Conservation (phyloP, 1,140 invertebrate genomes). For the Eumeta japonica region DNA sequence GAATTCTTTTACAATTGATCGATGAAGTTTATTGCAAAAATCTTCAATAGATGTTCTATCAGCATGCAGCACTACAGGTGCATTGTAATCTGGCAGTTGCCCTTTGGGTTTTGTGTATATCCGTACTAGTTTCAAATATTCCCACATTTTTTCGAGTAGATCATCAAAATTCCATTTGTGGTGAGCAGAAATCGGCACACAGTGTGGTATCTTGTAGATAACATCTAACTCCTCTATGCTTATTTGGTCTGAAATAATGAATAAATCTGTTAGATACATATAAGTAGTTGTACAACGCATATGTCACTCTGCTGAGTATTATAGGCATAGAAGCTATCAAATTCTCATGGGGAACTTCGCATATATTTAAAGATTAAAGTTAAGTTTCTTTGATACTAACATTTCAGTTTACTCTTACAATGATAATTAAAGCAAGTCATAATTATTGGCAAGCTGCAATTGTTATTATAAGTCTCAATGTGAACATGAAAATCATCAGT, state of each 20-base stretch:
- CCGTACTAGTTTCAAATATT: conserved; percentile 91
- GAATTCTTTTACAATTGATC: conserved; percentile 96
- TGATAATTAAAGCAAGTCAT: too few species aligned
- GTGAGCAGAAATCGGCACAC: conserved; percentile 98
- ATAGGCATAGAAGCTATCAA: background rate
- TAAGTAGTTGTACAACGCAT: too few species aligned
- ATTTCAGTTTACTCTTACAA: too few species aligned
- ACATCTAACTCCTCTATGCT: conserved; percentile 96
- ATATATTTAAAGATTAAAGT: background rate
- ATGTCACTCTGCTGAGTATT: background rate
- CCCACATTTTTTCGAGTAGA: conserved; percentile 98
- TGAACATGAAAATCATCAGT: too few species aligned
- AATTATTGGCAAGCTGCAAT: too few species aligned
- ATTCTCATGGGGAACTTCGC: background rate
- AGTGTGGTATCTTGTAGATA: conserved; percentile 99
- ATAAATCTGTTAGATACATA: too few species aligned
- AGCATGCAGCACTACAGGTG: conserved; percentile 91
- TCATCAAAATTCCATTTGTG: conserved; percentile 99
- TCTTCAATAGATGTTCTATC: conserved; percentile 90
- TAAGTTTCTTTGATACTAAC: too few species aligned
- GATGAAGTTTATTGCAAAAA: conserved; percentile 99
- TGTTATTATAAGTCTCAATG: too few species aligned
- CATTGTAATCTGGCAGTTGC: conserved; percentile 95
- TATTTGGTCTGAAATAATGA: conserved; percentile 78
- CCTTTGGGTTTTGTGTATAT: conserved; percentile 99